phyloP scores from a whole-genome alignment of 2,888 invertebrate species.

The Allolobophora icterica region DNA sequence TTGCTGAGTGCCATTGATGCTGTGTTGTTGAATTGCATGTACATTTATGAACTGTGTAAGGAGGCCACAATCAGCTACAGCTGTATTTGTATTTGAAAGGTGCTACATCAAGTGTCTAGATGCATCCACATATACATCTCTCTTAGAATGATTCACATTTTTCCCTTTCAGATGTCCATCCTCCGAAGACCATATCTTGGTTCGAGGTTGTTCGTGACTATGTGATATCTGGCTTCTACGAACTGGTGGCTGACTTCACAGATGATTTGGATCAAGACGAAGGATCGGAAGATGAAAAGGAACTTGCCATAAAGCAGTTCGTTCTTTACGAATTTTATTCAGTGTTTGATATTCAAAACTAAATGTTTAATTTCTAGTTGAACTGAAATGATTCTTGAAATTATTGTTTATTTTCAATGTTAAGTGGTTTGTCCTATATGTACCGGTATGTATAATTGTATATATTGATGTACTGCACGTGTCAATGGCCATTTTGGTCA shows the following conservation, averaged over 20 bases:
- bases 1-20: background rate
- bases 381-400: background rate
- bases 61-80: background rate
- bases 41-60: background rate
- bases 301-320: background rate
- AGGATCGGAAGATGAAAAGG: background rate
- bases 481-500: too few relatives aligned
- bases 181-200: background rate
- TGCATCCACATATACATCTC: background rate
- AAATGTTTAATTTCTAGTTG: background rate
- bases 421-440: background rate
- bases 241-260: constrained; percentile 58
- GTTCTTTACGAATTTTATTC: background rate
- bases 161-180: background rate
- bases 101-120: background rate
- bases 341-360: background rate
- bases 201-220: constrained; percentile 38
- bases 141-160: background rate
- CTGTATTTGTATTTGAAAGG: background rate
- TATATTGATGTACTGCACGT: background rate
- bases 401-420: background rate
- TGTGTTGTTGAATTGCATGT: background rate
- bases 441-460: background rate
- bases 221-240: constrained; percentile 49
- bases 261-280: constrained; percentile 50